Conservation (phyloP, 2,888 invertebrate genomes). For the Monochamus alternatus region DNA sequence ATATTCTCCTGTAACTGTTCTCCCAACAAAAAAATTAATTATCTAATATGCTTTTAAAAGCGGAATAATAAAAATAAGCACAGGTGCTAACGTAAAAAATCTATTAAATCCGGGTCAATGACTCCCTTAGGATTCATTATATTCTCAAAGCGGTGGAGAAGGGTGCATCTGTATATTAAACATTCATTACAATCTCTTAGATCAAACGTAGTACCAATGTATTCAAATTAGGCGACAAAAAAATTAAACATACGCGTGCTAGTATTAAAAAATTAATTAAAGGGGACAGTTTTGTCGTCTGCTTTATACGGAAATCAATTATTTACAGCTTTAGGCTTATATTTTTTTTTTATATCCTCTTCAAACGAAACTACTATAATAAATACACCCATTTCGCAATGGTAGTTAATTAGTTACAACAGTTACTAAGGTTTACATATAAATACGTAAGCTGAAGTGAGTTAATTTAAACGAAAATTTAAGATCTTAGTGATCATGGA, state of each 20-base stretch:
- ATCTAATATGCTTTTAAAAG: constrained; percentile 18
- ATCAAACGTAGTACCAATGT: constrained; percentile 18
- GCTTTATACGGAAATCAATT: constrained; percentile 7
- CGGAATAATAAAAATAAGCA: constrained; percentile 29
- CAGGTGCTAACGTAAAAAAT: constrained; percentile 32
- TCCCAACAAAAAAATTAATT: constrained; percentile 26
- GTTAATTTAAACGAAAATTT: no score
- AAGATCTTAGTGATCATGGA: no score
- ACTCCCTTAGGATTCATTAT: constrained; percentile 35
- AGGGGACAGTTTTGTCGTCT: constrained; percentile 21
- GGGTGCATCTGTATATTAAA: constrained; percentile 36
- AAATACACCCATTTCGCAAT: neutral
- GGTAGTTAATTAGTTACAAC: neutral
- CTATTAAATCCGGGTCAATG: constrained; percentile 35
- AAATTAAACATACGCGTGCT: constrained; percentile 28
- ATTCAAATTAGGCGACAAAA: constrained; percentile 28
- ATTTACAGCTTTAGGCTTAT: neutral
- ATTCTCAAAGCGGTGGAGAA: constrained; percentile 25
- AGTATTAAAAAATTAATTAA: constrained; percentile 16
- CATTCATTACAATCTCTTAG: constrained; percentile 33
- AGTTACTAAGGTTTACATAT: no score
- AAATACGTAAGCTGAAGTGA: no score
- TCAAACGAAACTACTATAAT: neutral
- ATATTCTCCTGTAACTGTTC: constrained; percentile 28
- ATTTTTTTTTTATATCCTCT: neutral